These are phyloP conservation scores for Caenorhabditis sp. DNA, from an alignment of 2,888 invertebrate genomes.

Conservation along the genomic window DNA sequence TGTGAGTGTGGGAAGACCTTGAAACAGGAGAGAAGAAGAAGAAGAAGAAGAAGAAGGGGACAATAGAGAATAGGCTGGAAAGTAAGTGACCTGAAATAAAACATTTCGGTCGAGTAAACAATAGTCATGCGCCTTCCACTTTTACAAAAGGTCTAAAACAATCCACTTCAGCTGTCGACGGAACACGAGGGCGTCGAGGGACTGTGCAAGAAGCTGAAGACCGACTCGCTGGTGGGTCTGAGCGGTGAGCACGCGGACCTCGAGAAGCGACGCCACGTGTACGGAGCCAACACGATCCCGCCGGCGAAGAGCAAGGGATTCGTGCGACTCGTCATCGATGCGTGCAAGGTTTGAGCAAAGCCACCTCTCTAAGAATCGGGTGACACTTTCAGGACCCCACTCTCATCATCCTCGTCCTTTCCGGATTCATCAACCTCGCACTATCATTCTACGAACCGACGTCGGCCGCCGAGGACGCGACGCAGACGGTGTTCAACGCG, in stretches of 20 bases:
- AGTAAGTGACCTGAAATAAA: slow-evolving; percentile 32
- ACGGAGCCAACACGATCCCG: slow-evolving; percentile 77
- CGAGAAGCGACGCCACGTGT: slow-evolving; percentile 66
- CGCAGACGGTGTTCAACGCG: slow-evolving; percentile 40
- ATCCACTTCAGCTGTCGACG: slow-evolving; percentile 67
- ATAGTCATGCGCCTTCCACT: background rate
- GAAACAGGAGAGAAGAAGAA: background rate
- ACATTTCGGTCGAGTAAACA: no score
- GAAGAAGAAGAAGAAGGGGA: background rate
- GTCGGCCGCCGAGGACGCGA: slow-evolving; percentile 38
- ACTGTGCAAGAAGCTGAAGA: slow-evolving; percentile 68
- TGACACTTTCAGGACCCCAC: slow-evolving; percentile 76
- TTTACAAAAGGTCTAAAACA: slow-evolving; percentile 11
- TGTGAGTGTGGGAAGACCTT: slow-evolving; percentile 4
- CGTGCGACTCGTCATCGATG: slow-evolving; percentile 69
- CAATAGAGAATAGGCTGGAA: slow-evolving; percentile 15
- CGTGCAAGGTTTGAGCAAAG: slow-evolving; percentile 71
- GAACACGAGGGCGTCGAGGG: slow-evolving; percentile 76
- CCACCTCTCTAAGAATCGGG: no score
- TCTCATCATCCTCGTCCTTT: slow-evolving; percentile 75
- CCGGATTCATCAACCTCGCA: slow-evolving; percentile 76
- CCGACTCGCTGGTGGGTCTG: slow-evolving; percentile 73
- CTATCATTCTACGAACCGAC: slow-evolving; percentile 78
- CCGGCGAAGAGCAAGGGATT: slow-evolving; percentile 74
- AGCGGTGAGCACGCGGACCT: slow-evolving; percentile 69